These are phyloP conservation scores for Oryzias javanicus DNA, from an alignment of 2,113 vertebrate species.

Conservation along the genomic window DNA sequence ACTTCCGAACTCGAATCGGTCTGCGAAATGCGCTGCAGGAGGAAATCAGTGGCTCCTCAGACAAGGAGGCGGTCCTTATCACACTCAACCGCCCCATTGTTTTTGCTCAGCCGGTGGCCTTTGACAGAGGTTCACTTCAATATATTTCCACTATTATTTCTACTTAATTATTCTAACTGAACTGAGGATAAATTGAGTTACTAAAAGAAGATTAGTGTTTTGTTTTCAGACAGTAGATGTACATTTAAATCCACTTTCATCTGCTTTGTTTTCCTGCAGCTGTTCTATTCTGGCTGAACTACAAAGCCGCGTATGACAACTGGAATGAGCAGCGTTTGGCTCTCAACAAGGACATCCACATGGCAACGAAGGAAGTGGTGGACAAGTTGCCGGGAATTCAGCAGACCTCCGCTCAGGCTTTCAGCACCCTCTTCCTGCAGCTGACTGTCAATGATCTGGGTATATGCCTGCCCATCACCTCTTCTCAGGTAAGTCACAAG, in stretches of 20 bases:
- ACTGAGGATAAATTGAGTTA: too few species aligned
- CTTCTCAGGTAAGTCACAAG: slow-evolving; percentile 82
- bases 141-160: not conserved
- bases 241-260: not conserved
- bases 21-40: slow-evolving; percentile 94
- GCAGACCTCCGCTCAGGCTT: slow-evolving; percentile 94
- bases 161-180: too few species aligned
- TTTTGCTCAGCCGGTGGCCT: slow-evolving; percentile 96
- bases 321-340: slow-evolving; percentile 98
- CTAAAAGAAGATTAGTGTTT: too few species aligned
- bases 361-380: slow-evolving; percentile 98
- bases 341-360: slow-evolving; percentile 94
- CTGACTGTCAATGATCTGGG: slow-evolving; percentile 96
- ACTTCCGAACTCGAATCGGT: slow-evolving; percentile 96
- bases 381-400: slow-evolving; percentile 97
- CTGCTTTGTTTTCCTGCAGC: slow-evolving; percentile 70
- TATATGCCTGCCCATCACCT: slow-evolving; percentile 95
- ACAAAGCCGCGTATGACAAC: slow-evolving; percentile 97
- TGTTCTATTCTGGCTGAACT: slow-evolving; percentile 98
- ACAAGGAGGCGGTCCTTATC: slow-evolving; percentile 96
- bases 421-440: slow-evolving; percentile 97
- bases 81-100: slow-evolving; percentile 96
- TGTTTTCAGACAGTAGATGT: not conserved
- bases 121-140: slow-evolving; percentile 87
- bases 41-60: slow-evolving; percentile 93